Percentiles rank a stretch among this genome's conserved stretches.
phyloP scores from a whole-genome alignment of 2,888 invertebrate genomes.

The Nemoura dubitans region DNA sequence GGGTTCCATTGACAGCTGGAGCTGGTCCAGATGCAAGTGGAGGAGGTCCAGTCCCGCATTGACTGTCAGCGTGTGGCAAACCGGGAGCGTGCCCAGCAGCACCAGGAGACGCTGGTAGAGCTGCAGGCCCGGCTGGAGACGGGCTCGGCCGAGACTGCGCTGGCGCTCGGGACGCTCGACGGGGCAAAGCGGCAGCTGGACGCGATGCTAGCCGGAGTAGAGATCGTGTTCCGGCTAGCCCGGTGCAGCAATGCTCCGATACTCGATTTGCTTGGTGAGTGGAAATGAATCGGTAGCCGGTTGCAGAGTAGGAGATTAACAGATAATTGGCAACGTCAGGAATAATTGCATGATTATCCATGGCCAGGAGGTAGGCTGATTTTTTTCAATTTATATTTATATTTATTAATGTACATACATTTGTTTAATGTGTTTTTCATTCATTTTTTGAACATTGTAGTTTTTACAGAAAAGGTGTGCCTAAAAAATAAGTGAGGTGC shows the following conservation, averaged over 20 bases:
- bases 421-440: too few species aligned
- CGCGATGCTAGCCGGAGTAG: constrained; percentile 63
- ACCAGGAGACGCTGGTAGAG: constrained; percentile 68
- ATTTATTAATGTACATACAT: too few species aligned
- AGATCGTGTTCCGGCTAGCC: constrained; percentile 67
- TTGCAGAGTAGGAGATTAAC: too few species aligned
- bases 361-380: too few species aligned
- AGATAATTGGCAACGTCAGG: too few species aligned
- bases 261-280: constrained; percentile 69
- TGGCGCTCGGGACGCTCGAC: constrained; percentile 59
- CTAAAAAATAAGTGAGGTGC: too few species aligned
- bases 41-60: constrained; percentile 70
- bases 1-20: constrained; percentile 65
- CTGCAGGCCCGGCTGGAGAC: constrained; percentile 64
- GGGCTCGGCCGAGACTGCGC: constrained; percentile 59
- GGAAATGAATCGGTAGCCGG: too few species aligned
- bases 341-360: too few species aligned
- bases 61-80: constrained; percentile 70
- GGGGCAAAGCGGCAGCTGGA: constrained; percentile 58
- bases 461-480: too few species aligned
- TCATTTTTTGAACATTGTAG: too few species aligned
- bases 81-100: constrained; percentile 66
- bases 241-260: constrained; percentile 79
- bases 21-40: constrained; percentile 73
- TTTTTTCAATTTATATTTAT: too few species aligned